Evolutionary conservation across 2,797 vertebrate species (phyloP).

Genomic region (Gadopsis bispinosus): DNA sequence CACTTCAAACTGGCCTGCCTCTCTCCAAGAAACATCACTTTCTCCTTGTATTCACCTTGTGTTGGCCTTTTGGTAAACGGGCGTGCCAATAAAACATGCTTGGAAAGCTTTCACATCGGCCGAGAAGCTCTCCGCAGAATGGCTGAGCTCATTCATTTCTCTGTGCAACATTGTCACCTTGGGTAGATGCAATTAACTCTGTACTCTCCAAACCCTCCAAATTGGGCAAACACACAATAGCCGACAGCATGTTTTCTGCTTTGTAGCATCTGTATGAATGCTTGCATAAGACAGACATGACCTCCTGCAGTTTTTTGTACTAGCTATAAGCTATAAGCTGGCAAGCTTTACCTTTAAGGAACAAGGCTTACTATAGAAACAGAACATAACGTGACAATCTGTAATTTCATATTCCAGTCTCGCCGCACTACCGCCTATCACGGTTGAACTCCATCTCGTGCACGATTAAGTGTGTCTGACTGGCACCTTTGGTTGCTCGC

Average conservation of each 20-base stretch:
- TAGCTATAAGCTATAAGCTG: neutral
- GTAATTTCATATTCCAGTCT: conserved; percentile 6
- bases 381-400: conserved; percentile 8
- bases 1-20: neutral
- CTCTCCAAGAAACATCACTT: neutral
- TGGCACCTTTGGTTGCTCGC: conserved; percentile 15
- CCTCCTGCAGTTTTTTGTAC: neutral
- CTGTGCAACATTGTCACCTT: neutral
- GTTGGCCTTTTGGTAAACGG: conserved; percentile 13
- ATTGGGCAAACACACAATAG: neutral
- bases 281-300: neutral
- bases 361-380: neutral
- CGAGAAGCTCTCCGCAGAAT: neutral
- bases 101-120: neutral
- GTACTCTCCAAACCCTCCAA: neutral
- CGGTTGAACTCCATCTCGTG: neutral
- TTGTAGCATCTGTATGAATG: neutral
- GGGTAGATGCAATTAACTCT: neutral
- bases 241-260: neutral
- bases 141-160: conserved; percentile 24
- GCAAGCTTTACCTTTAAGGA: conserved; percentile 1
- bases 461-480: neutral
- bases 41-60: conserved; percentile 25
- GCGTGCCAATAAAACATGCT: neutral
- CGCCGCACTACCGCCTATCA: neutral